Conservation (phyloP, 92 coral and sea anemone genomes). For the Blastomussa wellsi region DNA sequence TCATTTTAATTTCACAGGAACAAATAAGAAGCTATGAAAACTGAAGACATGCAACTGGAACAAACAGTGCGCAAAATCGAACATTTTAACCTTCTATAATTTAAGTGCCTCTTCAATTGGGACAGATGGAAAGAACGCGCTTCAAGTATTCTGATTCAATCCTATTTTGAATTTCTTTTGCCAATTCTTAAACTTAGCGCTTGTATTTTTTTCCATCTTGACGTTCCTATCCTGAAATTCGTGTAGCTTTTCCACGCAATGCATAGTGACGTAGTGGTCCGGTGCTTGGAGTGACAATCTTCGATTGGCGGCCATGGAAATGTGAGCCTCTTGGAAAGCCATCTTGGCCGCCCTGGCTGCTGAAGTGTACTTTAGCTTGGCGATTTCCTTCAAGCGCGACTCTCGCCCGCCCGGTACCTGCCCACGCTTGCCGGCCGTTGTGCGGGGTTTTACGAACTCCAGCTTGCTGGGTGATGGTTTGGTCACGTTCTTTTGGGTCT, state of each 20-base stretch:
- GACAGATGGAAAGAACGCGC: background rate
- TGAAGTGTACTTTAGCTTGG: slow-evolving; percentile 32
- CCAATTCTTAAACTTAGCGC: slow-evolving; percentile 29
- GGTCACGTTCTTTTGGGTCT: background rate
- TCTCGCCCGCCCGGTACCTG: slow-evolving; percentile 10
- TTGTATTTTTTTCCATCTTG: background rate
- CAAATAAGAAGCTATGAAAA: background rate
- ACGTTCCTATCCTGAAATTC: background rate
- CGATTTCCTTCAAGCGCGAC: slow-evolving; percentile 12
- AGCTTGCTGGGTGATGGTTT: background rate
- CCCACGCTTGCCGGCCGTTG: background rate
- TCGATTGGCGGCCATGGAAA: slow-evolving; percentile 28
- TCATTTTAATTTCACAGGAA: background rate
- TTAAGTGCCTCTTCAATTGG: background rate
- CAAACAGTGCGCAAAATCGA: background rate
- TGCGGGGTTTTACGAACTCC: background rate
- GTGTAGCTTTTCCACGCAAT: background rate
- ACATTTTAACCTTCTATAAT: background rate
- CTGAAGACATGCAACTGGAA: background rate
- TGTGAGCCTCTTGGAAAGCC: slow-evolving; percentile 40
- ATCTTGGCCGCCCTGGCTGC: slow-evolving; percentile 40
- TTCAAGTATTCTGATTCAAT: background rate
- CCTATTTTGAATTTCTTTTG: slow-evolving; percentile 28
- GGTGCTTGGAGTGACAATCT: background rate
- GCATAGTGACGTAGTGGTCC: slow-evolving; percentile 9